phyloP scores from a whole-genome alignment of 2,888 invertebrate genomes.

The Camptogramma bilineatum region DNA sequence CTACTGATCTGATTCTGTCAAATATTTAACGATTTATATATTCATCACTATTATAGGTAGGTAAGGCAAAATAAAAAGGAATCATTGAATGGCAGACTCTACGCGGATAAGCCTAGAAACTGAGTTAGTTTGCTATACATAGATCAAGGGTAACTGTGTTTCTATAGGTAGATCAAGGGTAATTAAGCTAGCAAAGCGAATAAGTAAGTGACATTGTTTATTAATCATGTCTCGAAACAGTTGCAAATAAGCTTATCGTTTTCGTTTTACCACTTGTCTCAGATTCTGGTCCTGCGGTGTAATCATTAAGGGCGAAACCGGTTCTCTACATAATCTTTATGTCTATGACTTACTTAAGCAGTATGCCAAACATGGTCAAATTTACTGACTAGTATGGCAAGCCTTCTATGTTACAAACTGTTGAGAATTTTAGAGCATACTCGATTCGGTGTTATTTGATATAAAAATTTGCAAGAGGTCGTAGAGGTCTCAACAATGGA shows the following conservation, averaged over 20 bases:
- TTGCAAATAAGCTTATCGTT: background rate
- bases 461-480: background rate
- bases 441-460: background rate
- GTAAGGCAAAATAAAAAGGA: too few species aligned
- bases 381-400: conserved; percentile 15
- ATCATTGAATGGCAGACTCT: too few species aligned
- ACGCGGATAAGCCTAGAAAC: too few species aligned
- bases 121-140: too few species aligned
- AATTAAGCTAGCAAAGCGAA: too few species aligned
- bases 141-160: too few species aligned
- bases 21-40: too few species aligned
- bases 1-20: too few species aligned
- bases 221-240: background rate
- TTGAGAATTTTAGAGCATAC: conserved; percentile 8
- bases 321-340: conserved; percentile 40
- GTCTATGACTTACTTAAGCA: conserved; percentile 16
- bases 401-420: background rate
- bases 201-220: too few species aligned
- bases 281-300: conserved; percentile 33
- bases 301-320: conserved; percentile 58
- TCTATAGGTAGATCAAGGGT: too few species aligned
- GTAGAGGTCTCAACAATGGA: too few species aligned
- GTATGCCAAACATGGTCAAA: conserved; percentile 19
- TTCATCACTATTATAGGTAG: too few species aligned
- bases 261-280: conserved; percentile 15